Base-by-base conservation (phyloP, 2,797 vertebrate species). In the Channallabes apus region DNA sequence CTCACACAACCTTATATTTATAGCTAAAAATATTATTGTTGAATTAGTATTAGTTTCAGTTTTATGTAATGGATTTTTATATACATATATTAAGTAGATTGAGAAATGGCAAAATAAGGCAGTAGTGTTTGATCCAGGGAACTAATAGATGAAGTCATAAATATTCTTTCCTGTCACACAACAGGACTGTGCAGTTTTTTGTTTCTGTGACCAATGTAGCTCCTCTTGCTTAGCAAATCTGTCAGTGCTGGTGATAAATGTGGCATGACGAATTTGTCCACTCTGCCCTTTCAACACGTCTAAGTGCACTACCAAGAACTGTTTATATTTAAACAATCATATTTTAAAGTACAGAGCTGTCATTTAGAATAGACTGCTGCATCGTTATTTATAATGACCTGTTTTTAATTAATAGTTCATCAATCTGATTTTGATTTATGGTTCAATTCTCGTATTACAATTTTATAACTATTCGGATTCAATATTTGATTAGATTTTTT, bases 311-410 rank as follows among this genome's bases (percentile, higher is more conserved):
- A 58, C 51, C 73, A 56, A 76, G 51, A 54, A 56, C 73, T 29
- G n/a, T 54, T 56, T 76, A 29, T 75, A 32, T 76, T 76, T 76
- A 56, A 76, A 76, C n/a, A 76, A 29, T 18, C 46, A 7, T 51
- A 72, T 73, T 41, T n/a, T 27, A 27, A 54, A 27, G 71, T 24
- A 51, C 71, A 73, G 12, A 56, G 27, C 3, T 29, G 73, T 32
- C 51, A 22, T 58, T 56, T 22, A 32, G 54, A 58, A 32, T 11
- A 12, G 54, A 8, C 72, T 17, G 8, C 72, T 20, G n/a, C 4
- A 1, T 72, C 38, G 15, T 14, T 71, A 12, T 69, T 69, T 72
- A n/a, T 27, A 75, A 72, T 24, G 5, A 6, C 6, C 41, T 38
- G 8, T 72, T 72, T 72, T 41, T 72, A 41, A n/a, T n/a, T 1